Evolutionary conservation across 2,888 invertebrate species (phyloP), one percentile per base, ranked within the genome.

Genomic region (Noctua pronuba): DNA sequence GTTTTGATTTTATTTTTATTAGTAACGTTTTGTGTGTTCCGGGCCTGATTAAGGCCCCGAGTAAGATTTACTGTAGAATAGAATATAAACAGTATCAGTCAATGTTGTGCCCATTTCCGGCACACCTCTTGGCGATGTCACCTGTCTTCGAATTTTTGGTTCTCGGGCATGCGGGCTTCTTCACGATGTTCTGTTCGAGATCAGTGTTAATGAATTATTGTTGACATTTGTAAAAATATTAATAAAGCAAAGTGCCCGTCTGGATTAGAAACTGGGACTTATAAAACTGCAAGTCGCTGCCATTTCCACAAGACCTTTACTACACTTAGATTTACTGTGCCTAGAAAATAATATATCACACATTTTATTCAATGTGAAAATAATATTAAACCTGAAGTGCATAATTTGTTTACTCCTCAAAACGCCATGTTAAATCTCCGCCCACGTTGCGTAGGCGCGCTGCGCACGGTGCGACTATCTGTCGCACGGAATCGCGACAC

Each of bases 401-500:
- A 80, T 80, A 79, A 82, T 87, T 86, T 80, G 77, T 79, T 70
- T 74, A 84, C 72, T 75, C 71, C 65, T 68, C 75, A 75, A 84
- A 82, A 77, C 65, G 75, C 75, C 74, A 80, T 84, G 83, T 83
- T 83, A 83, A 80, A 81, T 86, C 84, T 78, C 80, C 79, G 41
- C 86, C 86, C 84, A 88, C 89, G 76, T 67, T 78, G 88, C 89
- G 91, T 90, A 89, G 90, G 92, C 90, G 90, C 76, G 4, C 83
- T 82, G 73, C 85, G 76, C 86, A 88, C 89, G 85, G 65, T 71
- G 85, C 90, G 83, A 88, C 90, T 90, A 92, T 92, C 92, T 73
- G 90, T 89, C 89, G 90, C 91, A 85, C 84, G 90, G 79, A 81
- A 92, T 92, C 92, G 88, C 89, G 86, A 88, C 88, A 85, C 84